Evolutionary conservation across 2,113 vertebrate genomes (phyloP).

Genomic region (Mustela lutreola): DNA sequence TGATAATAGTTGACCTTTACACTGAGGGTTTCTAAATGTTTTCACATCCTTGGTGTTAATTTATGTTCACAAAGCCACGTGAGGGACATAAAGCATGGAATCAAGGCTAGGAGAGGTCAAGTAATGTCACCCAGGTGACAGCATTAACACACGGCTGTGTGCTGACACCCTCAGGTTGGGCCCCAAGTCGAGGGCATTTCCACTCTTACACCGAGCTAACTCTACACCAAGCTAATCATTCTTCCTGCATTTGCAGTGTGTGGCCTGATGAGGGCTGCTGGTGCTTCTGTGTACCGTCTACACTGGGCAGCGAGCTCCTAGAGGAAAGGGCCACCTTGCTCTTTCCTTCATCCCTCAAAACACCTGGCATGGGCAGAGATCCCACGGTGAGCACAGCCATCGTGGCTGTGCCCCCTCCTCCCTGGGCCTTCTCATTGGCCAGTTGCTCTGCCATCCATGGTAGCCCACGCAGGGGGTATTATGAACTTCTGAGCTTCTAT

Average conservation of each 20-base stretch:
- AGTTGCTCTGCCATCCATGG: rapidly evolving
- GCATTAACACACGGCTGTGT: rapidly evolving
- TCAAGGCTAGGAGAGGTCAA: neutral
- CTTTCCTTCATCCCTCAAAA: neutral
- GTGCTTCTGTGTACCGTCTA: rapidly evolving
- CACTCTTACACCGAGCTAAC: no score
- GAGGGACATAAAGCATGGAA: neutral
- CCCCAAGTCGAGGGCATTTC: rapidly evolving
- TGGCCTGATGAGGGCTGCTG: rapidly evolving
- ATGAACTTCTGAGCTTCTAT: neutral
- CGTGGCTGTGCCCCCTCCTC: rapidly evolving
- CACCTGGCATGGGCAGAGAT: neutral
- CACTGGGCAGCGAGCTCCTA: no score
- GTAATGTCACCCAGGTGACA: neutral
- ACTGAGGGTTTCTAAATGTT: neutral
- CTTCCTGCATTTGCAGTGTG: rapidly evolving
- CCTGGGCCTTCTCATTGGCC: rapidly evolving
- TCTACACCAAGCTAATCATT: no score
- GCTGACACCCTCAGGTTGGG: no score
- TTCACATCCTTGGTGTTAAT: neutral
- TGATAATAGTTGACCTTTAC: neutral
- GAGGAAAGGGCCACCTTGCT: no score
- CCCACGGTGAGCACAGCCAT: rapidly evolving
- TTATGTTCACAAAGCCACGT: neutral
- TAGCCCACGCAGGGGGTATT: rapidly evolving